These are phyloP conservation scores for Diarsia dahlii DNA, from an alignment of 2,888 invertebrate genomes.

Conservation along the genomic window DNA sequence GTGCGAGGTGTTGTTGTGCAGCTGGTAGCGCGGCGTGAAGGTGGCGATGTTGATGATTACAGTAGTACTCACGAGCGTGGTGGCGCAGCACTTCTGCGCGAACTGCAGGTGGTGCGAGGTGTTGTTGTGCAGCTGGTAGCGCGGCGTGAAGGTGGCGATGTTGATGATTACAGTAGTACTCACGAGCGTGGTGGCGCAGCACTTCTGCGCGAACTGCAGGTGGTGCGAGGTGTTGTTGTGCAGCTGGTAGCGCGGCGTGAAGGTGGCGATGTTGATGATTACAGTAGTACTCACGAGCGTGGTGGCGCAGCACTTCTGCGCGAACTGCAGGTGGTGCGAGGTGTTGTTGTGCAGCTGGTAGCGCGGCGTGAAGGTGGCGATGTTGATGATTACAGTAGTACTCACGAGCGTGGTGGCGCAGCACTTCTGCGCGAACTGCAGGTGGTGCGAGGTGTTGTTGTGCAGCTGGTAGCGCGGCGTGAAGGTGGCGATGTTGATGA, in stretches of 20 bases:
- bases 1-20: conserved; percentile 96
- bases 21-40: conserved; percentile 95
- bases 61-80: conserved; percentile 90
- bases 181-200: conserved; percentile 94
- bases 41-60: no score
- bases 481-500: no score
- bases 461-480: conserved; percentile 97
- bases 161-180: conserved; percentile 49
- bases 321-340: conserved; percentile 94
- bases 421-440: conserved; percentile 97
- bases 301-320: conserved; percentile 96
- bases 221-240: conserved; percentile 96
- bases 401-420: conserved; percentile 93
- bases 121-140: conserved; percentile 98
- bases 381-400: no score
- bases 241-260: conserved; percentile 96
- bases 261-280: no score
- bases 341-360: conserved; percentile 98
- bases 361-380: conserved; percentile 93
- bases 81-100: conserved; percentile 96
- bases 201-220: conserved; percentile 97
- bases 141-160: conserved; percentile 92
- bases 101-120: conserved; percentile 95
- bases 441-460: conserved; percentile 94
- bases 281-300: conserved; percentile 89